Conservation (phyloP, 2,888 invertebrate genomes). For the Rosalia funebris region DNA sequence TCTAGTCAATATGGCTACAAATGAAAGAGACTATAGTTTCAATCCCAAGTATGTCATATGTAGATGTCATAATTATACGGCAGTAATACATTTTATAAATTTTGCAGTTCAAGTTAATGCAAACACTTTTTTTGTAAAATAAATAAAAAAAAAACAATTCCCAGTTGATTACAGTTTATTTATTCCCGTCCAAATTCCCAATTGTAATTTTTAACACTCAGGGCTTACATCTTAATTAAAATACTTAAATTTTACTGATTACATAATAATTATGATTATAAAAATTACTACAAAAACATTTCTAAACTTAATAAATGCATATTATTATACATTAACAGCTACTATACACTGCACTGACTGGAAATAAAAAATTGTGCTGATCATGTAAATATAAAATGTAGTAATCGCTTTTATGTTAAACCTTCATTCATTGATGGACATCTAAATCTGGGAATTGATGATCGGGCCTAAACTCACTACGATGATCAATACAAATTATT, state of each 20-base stretch:
- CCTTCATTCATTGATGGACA: neutral
- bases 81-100: too few relatives aligned
- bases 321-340: neutral
- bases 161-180: constrained; percentile 37
- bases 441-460: constrained; percentile 22
- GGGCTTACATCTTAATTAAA: constrained; percentile 11
- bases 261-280: constrained; percentile 15
- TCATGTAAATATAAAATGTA: constrained; percentile 18
- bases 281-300: constrained; percentile 30
- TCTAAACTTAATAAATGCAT: constrained; percentile 23
- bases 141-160: constrained; percentile 5
- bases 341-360: neutral
- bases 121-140: neutral
- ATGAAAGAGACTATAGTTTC: too few relatives aligned
- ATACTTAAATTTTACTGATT: constrained; percentile 16
- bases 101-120: too few relatives aligned
- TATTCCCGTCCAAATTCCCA: constrained; percentile 33
- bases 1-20: too few relatives aligned
- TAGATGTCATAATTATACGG: too few relatives aligned
- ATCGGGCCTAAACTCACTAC: constrained; percentile 15
- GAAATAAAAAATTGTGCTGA: constrained; percentile 2
- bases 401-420: neutral
- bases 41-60: too few relatives aligned
- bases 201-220: constrained; percentile 13
- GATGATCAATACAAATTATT: constrained; percentile 7